Conservation (phyloP, 2,888 invertebrate genomes). For the Aromia moschata region DNA sequence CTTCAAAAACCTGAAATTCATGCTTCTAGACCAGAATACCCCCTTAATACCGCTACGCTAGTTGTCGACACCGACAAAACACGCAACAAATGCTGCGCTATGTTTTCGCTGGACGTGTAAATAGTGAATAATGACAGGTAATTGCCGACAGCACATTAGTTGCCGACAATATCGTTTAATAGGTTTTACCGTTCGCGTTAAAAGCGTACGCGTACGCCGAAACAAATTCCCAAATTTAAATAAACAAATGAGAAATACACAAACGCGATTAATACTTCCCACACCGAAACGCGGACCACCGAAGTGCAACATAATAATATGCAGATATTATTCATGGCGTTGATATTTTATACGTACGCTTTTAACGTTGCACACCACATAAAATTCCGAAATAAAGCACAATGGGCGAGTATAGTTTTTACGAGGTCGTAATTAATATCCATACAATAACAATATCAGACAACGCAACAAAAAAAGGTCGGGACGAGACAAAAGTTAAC, state of each 20-base stretch:
- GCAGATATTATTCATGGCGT: conserved; percentile 20
- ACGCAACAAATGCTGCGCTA: too few species aligned
- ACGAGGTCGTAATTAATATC: conserved; percentile 19
- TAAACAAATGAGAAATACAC: not conserved
- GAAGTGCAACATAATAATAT: conserved; percentile 17
- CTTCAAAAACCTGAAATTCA: too few species aligned
- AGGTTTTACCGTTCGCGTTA: not conserved
- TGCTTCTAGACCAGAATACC: too few species aligned
- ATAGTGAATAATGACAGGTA: too few species aligned
- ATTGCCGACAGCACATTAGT: too few species aligned
- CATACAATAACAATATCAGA: conserved; percentile 15
- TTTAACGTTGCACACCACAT: conserved; percentile 1
- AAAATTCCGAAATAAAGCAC: conserved; percentile 17
- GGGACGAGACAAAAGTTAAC: conserved; percentile 6
- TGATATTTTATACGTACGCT: conserved; percentile 23
- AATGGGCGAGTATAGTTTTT: conserved; percentile 12
- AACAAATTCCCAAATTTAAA: not conserved
- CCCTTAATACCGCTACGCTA: too few species aligned
- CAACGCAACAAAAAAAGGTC: conserved; percentile 7
- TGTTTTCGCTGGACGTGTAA: too few species aligned
- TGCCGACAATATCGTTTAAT: too few species aligned
- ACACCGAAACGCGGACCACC: not conserved
- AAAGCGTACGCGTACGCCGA: not conserved
- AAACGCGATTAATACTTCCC: conserved; percentile 6
- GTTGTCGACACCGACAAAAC: too few species aligned